Evolutionary conservation across 2,113 vertebrate species (phyloP), one percentile per base, ranked within the genome.

Genomic region (Catagonus wagneri): DNA sequence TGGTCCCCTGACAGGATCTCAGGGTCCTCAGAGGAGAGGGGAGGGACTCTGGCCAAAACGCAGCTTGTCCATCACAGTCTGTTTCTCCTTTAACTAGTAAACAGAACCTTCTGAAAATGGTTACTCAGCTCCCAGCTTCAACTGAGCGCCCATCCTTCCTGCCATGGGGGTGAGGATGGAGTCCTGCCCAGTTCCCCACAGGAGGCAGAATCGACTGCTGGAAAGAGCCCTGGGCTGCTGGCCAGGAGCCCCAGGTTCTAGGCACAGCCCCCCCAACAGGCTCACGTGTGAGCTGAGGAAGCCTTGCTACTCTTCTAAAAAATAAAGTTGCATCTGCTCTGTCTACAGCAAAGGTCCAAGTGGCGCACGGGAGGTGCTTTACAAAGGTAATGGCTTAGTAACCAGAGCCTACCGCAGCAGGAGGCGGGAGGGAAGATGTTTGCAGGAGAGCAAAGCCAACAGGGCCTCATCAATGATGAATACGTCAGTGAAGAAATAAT

Each of bases 401-500:
- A 13, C 34, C 61, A 65, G 74, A 63, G 83, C 92, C 93, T 60
- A 19, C 66, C 27, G 1, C 2, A 32, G 56, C 11, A 50, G 58
- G 61, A 68, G 25, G 8, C 8, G 17, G 29, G 2, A 25, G 36
- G 68, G 36, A 15, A n/a, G 27, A 44, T 20, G 65, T 83, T 36
- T 66, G 56, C 66, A 85, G 85, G 23, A 56, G 52, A 96, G 39
- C 75, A 87, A 63, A 65, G 60, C 52, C 36, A 3, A 50, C 27
- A 27, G 60, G 58, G 39, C 72, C 63, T 74, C 71, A 60, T 93
- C 66, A 58, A 34, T 96, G 72, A 75, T 90, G 84, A 66, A 75
- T 80, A 75, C 80, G 12, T 29, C 29, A 22, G 84, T 6, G 19
- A 91, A 74, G 92, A 83, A 96, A 83, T 95, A 76, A 95, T 93